A percentile compares a stretch with the other conserved stretches of the same genome.
phyloP scores from a whole-genome alignment of 2,888 invertebrate genomes.

The Venustoraphidia nigricollis region DNA sequence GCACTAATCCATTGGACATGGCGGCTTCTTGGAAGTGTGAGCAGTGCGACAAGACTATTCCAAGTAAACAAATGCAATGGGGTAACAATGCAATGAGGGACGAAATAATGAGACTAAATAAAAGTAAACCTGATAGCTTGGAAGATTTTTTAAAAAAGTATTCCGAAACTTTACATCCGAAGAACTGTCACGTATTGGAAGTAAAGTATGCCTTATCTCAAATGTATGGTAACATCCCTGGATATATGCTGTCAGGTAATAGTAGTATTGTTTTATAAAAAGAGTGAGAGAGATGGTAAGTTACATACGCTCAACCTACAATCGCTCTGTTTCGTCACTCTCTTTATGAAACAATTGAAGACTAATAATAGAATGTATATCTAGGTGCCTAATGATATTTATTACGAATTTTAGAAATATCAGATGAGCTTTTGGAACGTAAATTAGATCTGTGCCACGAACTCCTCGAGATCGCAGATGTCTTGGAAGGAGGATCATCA shows the following conservation, averaged over 20 bases:
- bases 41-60: constrained; percentile 39
- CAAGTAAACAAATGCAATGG: constrained; percentile 41
- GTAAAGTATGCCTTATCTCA: constrained; percentile 54
- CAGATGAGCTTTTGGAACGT: constrained; percentile 35
- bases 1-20: constrained; percentile 42
- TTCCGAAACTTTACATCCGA: constrained; percentile 44
- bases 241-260: constrained; percentile 37
- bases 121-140: constrained; percentile 34
- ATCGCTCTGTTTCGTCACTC: too few relatives aligned
- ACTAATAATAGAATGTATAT: too few relatives aligned
- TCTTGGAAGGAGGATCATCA: constrained; percentile 48
- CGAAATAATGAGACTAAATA: constrained; percentile 38
- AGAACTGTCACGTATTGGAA: constrained; percentile 49
- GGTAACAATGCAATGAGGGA: constrained; percentile 44
- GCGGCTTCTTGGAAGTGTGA: constrained; percentile 48
- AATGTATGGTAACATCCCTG: constrained; percentile 46
- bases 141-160: constrained; percentile 50
- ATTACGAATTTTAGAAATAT: constrained; percentile 36
- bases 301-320: too few relatives aligned
- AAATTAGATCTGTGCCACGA: constrained; percentile 52
- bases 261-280: constrained; percentile 4
- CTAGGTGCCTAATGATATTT: too few relatives aligned
- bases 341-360: too few relatives aligned
- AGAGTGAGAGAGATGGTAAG: too few relatives aligned
- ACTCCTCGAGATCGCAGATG: constrained; percentile 43